phyloP scores from a whole-genome alignment of 2,113 vertebrate genomes.

The Lepisosteus oculatus region DNA sequence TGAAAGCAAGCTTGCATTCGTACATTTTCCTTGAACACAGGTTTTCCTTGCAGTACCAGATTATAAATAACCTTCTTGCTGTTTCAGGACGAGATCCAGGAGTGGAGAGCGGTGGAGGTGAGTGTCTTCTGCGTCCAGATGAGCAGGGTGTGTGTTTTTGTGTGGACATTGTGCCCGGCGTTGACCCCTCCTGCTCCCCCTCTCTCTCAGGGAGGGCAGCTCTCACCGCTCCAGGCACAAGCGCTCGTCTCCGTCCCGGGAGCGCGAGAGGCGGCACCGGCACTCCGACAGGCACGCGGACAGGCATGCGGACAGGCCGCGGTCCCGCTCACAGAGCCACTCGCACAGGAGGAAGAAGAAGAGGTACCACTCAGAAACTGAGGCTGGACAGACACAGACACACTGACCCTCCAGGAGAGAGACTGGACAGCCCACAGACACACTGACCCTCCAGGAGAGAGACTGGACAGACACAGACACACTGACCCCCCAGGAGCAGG shows the following conservation, averaged over 20 bases:
- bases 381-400: too few relatives aligned
- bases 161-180: too few relatives aligned
- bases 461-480: too few relatives aligned
- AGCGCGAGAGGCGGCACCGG: conserved; percentile 22
- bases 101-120: conserved; percentile 69
- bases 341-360: conserved; percentile 30
- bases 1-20: neutral
- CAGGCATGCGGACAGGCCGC: conserved; percentile 17
- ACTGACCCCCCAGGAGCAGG: too few relatives aligned
- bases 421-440: too few relatives aligned
- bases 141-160: too few relatives aligned
- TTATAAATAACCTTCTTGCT: conserved; percentile 1
- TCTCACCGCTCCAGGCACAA: too few relatives aligned
- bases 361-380: conserved; percentile 14
- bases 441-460: too few relatives aligned
- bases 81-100: conserved; percentile 63
- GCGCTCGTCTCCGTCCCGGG: neutral
- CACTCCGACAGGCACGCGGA: conserved; percentile 6
- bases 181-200: too few relatives aligned
- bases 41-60: neutral
- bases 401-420: too few relatives aligned
- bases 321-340: conserved; percentile 19
- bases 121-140: too few relatives aligned
- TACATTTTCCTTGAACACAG: neutral
- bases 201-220: too few relatives aligned